Base-by-base conservation (phyloP, 2,113 vertebrate genomes). In the Elgaria multicarinata region DNA sequence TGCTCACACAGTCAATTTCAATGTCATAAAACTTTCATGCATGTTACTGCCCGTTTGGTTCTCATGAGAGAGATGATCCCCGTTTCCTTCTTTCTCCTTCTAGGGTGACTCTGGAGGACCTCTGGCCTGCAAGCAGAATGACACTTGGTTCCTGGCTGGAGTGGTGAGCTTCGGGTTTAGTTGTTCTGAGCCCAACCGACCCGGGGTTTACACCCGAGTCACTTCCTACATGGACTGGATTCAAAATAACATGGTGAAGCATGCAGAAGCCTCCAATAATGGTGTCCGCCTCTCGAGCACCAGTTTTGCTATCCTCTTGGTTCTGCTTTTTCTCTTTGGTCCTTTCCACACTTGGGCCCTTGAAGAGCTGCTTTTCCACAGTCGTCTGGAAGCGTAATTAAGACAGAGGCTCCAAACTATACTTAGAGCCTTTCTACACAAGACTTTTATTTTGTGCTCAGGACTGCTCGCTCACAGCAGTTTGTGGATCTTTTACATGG, bases 161-260 rank as follows among this genome's bases (percentile, higher is more conserved):
- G 44, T 94, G n/a, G 89, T 90, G 18, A 92, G 91, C 7, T 94
- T 91, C 39, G 92, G 92, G 0, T 24, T 62, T 4, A 79, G 89
- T 18, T 93, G 92, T 76, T 86, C 87, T 6, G 39, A 76, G 26
- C 79, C 89, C 33, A 87, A 86, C 55, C 82, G 67, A 20, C 87
- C 93, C 0, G 92, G 92, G 18, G 92, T 93, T 58, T 93, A 94
- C 9, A 91, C 89, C 53, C 79, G 82, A 24, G 87, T 94, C 31
- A 96, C 97, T 24, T 98, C 97, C 93, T 98, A 98, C 91, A 93
- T 95, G 24, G 97, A 98, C 87, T 98, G 98, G 98, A 97, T 98
- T 91, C 96, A 93, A 69, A 33, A 6, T 1, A 69, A 44, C 7
- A 42, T 78, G 22, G 76, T 6, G 39, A 76, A 78, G 62, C 67